Evolutionary conservation across 2,797 vertebrate species (phyloP).

Genomic region (Acrocephalus scirpaceus): DNA sequence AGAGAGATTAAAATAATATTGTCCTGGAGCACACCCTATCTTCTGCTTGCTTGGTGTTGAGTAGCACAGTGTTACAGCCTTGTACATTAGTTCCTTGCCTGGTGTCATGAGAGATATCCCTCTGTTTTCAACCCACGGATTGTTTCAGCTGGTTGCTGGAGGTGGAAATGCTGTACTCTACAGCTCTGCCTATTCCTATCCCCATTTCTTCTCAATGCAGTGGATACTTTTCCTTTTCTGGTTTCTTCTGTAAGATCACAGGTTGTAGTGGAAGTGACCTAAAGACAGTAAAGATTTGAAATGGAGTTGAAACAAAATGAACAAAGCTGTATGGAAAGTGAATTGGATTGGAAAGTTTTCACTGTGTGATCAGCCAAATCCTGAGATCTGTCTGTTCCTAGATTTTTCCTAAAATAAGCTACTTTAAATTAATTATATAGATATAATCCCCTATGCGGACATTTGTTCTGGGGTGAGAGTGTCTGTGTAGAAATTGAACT

Average conservation of each 20-base stretch:
- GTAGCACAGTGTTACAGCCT: not conserved
- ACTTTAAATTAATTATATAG: not conserved
- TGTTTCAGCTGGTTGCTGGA: not conserved
- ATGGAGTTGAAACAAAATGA: not conserved
- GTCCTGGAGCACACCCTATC: not conserved
- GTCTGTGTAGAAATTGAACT: not conserved
- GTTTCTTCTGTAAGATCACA: not conserved
- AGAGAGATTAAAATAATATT: not conserved
- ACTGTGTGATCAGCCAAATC: not conserved
- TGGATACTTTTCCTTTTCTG: not conserved
- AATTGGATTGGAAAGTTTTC: not conserved
- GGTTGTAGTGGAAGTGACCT: not conserved
- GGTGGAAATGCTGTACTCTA: not conserved
- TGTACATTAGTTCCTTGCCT: not conserved
- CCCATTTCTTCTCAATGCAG: not conserved
- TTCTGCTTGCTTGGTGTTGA: not conserved
- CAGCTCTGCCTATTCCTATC: not conserved
- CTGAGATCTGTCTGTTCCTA: not conserved
- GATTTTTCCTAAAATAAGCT: not conserved
- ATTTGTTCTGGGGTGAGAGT: not conserved
- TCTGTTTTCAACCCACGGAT: not conserved
- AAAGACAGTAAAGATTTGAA: not conserved
- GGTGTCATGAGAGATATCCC: not conserved
- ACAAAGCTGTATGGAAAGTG: not conserved
- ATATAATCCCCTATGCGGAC: not conserved